Conservation (phyloP, 2,888 invertebrate species). For the Torymus auratus region DNA sequence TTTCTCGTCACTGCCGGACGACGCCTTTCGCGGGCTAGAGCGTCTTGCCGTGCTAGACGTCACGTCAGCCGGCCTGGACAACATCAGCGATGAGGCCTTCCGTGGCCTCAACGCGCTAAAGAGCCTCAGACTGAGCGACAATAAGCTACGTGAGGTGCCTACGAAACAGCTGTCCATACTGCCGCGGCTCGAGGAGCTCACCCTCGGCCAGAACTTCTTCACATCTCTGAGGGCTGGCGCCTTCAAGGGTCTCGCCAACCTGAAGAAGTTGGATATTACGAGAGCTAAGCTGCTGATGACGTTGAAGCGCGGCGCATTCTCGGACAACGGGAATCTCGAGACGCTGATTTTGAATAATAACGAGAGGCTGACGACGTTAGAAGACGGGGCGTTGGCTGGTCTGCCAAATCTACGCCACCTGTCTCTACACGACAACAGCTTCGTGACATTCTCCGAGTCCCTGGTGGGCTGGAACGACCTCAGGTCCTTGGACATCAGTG, state of each 20-base stretch:
- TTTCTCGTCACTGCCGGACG: constrained; percentile 86
- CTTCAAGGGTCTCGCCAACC: constrained; percentile 87
- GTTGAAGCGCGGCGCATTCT: constrained; percentile 87
- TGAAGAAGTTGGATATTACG: constrained; percentile 87
- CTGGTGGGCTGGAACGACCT: constrained; percentile 89
- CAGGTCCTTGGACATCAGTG: constrained; percentile 86
- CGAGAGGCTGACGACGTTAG: constrained; percentile 84
- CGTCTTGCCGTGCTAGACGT: constrained; percentile 87
- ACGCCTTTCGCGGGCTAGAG: constrained; percentile 87
- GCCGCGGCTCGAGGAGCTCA: constrained; percentile 86
- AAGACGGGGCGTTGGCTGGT: constrained; percentile 87
- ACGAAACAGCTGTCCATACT: constrained; percentile 85
- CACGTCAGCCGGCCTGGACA: constrained; percentile 87
- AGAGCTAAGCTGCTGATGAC: constrained; percentile 86
- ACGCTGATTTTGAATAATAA: constrained; percentile 86
- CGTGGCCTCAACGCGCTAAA: constrained; percentile 86
- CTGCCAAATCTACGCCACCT: constrained; percentile 88
- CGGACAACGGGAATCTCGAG: constrained; percentile 89
- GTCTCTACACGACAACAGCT: constrained; percentile 87
- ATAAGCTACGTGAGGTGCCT: constrained; percentile 85
- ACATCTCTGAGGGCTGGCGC: constrained; percentile 83
- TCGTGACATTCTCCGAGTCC: constrained; percentile 86
- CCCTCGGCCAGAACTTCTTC: constrained; percentile 90
- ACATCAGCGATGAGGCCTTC: constrained; percentile 87
- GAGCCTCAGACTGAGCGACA: constrained; percentile 88